Base-by-base conservation (phyloP, 2,113 vertebrate genomes). In the Lanius ludovicianus region DNA sequence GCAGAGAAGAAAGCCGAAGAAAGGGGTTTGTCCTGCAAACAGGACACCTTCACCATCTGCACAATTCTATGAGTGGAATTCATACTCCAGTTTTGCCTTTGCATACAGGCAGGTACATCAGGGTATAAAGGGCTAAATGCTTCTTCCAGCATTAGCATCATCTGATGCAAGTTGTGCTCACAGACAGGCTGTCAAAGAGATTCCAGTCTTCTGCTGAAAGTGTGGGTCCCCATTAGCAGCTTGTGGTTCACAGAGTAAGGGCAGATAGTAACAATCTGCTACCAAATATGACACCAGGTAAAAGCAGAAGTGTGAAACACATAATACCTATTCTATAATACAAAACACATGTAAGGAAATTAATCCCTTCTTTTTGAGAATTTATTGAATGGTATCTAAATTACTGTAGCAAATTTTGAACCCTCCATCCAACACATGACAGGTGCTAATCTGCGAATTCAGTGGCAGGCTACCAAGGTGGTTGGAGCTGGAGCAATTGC, bases 321-420 rank as follows among this genome's bases (percentile, higher is more conserved):
- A 4, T 44, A 77, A 57, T 9, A n/a, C 0, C 0, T 15, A 17
- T 35, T 77, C 33, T 55, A 0, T 27, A 55, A 64, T 14, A 75
- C 10, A 87, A 82, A 70, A 7, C 14, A 24, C 15, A 30, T 4
- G 13, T 33, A 75, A 82, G 20, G 14, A 79, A 87, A 82, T 30
- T 0, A 78, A 57, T 59, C 2, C 20, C 7, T 59, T 84, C 49
- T 41, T 41, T 53, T 49, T n/a, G 33, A 13, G 17, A 35, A 65
- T 8, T 75, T 16, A 71, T 71, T 60, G 76, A 71, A 20, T 10
- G 6, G 10, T 15, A 60, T 30, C 7, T 68, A 49, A 90, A 85
- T 46, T 28, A 74, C 13, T 46, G 35, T 21, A 75, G 39, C 12
- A 14, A 52, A 42, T 67, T 75, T 47, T 28, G 20, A 88, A 44